Evolutionary conservation across 2,797 vertebrate genomes (phyloP), one percentile per base, ranked within the genome.

Genomic region (Masticophis lateralis): DNA sequence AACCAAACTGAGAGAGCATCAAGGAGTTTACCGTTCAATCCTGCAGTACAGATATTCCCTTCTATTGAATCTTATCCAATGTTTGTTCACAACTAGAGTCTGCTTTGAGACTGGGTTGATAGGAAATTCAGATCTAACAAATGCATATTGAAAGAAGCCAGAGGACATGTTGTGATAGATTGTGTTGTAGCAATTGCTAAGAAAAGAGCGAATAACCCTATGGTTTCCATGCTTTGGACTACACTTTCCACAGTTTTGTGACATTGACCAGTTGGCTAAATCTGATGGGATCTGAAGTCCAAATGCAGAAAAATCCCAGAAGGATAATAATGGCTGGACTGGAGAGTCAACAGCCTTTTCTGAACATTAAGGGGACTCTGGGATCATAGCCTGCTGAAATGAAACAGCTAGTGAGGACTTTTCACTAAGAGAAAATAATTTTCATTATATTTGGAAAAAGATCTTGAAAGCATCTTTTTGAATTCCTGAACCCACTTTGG

Each of bases 121-220:
- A 66, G 28, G 5, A 66, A 66, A 66, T 14, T n/a, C 28, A 2
- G 61, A n/a, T n/a, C 28, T n/a, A 66, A 66, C 12, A 66, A 66
- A 66, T 66, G n/a, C 11, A 66, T 13, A 13, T 14, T 66, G 28
- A 5, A 66, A 66, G 28, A 66, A n/a, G 61, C 3, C 11, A 66
- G 11, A 66, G 11, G 61, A n/a, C 10, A n/a, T 66, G 63, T n/a
- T 66, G 12, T n/a, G 27, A 66, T n/a, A 14, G 4, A n/a, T 61
- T 16, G 8, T 25, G 22, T 60, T 60, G 2, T 60, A 25, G 59
- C 22, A 60, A 60, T 25, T 60, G 59, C 8, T 60, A 60, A 25
- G 0, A 3, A 9, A 25, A 3, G 59, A 60, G 6, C 0, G 6
- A 60, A 22, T 8, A 60, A 60, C 7, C 7, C 2, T 9, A 2